phyloP scores from a whole-genome alignment of 2,888 invertebrate genomes.

The Heliconius sara region DNA sequence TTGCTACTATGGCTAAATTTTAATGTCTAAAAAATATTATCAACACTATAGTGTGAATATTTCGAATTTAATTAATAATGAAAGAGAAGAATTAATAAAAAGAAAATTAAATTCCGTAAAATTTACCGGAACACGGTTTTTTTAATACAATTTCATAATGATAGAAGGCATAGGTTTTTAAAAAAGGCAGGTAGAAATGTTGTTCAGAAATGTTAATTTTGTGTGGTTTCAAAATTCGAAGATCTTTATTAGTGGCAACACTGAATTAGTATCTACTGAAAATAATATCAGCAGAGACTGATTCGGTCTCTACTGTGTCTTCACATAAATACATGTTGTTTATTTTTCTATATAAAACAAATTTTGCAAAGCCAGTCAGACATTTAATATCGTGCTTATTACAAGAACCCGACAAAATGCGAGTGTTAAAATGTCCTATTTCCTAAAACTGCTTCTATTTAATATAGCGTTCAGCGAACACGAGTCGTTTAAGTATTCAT shows the following conservation, averaged over 20 bases:
- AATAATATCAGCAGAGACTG: no score
- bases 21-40: neutral
- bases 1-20: neutral
- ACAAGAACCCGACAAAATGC: constrained; percentile 28
- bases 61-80: no score
- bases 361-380: constrained; percentile 14
- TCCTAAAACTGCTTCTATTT: constrained; percentile 34
- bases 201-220: no score
- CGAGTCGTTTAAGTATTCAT: constrained; percentile 30
- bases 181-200: no score
- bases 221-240: neutral
- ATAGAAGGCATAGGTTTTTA: no score
- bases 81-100: no score
- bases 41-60: no score
- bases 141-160: no score
- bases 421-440: constrained; percentile 31
- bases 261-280: neutral
- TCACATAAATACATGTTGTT: constrained; percentile 1
- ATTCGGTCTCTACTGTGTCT: no score
- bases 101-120: no score
- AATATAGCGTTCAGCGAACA: constrained; percentile 33
- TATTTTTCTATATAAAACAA: constrained; percentile 8
- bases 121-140: no score
- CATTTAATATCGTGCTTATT: constrained; percentile 30
- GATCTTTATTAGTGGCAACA: neutral